These are phyloP conservation scores for human (Homo sapiens) DNA, from an alignment of 2,113 vertebrate species.

Conservation along the genomic window GRCh38 chr7:70670001-70670500, in stretches of 20 bases:
- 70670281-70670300: constrained; percentile 42
- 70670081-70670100: accelerated
- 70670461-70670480: not conserved
- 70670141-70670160: constrained; percentile 58
- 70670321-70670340: constrained; percentile 61
- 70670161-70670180: constrained; percentile 59
- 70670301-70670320: constrained; percentile 44
- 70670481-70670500: not conserved
- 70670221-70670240: constrained; percentile 62
- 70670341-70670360: not conserved
- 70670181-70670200: constrained; percentile 67
- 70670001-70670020: not conserved
- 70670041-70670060: not conserved
- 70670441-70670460: not conserved
- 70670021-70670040: not conserved
- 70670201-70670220: constrained; percentile 52
- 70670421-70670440: not conserved
- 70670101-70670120: not conserved
- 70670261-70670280: constrained; percentile 44
- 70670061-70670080: not conserved
- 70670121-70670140: constrained; percentile 28
- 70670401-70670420: not conserved
- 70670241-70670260: not conserved
- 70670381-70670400: constrained; percentile 23
- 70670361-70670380: not conserved